Conservation (phyloP, 35 echinoderm and acorn worm genomes). For the Anneissia japonica region DNA sequence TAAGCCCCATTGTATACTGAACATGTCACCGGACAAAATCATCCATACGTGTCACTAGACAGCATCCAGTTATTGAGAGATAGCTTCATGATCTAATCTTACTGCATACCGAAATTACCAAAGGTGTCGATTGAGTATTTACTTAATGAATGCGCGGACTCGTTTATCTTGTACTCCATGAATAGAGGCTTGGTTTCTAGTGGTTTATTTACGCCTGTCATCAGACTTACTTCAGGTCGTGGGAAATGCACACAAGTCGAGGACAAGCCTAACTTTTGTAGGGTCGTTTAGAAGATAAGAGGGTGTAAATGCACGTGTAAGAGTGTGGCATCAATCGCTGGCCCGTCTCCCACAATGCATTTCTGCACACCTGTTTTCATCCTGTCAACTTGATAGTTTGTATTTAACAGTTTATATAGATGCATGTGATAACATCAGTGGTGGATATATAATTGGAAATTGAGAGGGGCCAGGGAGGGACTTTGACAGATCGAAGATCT, state of each 20-base stretch:
- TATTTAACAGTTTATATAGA: no score
- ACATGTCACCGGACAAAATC: no score
- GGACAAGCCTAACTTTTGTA: neutral
- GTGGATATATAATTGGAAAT: no score
- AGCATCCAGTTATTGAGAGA: neutral
- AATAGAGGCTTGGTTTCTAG: neutral
- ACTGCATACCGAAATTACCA: neutral
- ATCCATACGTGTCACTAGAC: neutral
- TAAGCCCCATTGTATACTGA: no score
- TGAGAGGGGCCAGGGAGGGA: no score
- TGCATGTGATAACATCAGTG: no score
- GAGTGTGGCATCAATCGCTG: neutral
- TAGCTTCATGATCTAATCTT: neutral
- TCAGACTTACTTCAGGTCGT: neutral
- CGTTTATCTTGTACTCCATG: neutral
- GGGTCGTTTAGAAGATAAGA: neutral
- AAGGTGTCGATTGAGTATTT: neutral
- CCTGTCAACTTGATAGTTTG: no score
- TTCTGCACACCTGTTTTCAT: neutral
- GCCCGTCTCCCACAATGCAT: neutral
- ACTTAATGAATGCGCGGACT: neutral
- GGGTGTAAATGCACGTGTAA: neutral
- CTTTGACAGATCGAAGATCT: no score
- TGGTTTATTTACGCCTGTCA: neutral
- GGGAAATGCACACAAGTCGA: neutral